Evolutionary conservation across 2,888 invertebrate genomes (phyloP).

Genomic region (Xestia c-nigrum): DNA sequence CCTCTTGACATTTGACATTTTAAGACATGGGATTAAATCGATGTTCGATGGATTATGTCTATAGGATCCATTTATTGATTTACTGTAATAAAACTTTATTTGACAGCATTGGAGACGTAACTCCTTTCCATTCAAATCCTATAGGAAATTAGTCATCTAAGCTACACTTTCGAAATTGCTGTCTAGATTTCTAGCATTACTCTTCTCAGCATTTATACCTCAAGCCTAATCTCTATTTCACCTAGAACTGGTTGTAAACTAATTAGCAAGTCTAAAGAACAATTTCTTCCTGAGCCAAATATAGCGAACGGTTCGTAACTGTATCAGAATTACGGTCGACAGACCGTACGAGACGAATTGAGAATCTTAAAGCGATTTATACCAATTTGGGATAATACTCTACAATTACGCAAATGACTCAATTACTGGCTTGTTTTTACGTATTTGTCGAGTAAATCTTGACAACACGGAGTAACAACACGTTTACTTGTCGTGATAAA

Average conservation of each 20-base stretch:
- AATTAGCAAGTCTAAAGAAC: constrained; percentile 31
- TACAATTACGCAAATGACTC: constrained; percentile 49
- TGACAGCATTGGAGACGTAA: constrained; percentile 2
- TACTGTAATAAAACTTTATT: constrained; percentile 24
- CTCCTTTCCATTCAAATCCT: not conserved
- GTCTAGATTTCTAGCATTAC: constrained; percentile 24
- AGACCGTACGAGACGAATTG: constrained; percentile 47
- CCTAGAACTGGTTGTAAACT: constrained; percentile 16
- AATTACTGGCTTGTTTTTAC: constrained; percentile 20
- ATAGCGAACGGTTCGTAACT: constrained; percentile 31
- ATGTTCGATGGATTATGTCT: constrained; percentile 14
- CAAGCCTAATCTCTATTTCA: constrained; percentile 11
- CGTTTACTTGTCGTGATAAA: not conserved
- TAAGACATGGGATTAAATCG: constrained; percentile 30
- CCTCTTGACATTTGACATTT: constrained; percentile 49
- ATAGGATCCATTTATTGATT: constrained; percentile 1
- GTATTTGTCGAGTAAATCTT: not conserved
- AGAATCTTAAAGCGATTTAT: constrained; percentile 50
- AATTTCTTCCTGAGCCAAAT: constrained; percentile 36
- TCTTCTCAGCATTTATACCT: constrained; percentile 10
- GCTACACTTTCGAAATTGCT: constrained; percentile 30
- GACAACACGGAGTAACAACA: not conserved
- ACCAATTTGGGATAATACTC: constrained; percentile 36
- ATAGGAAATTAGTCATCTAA: not conserved
- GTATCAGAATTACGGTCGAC: constrained; percentile 28